Conservation (phyloP, 2,888 invertebrate species). For the Cryptus armator region DNA sequence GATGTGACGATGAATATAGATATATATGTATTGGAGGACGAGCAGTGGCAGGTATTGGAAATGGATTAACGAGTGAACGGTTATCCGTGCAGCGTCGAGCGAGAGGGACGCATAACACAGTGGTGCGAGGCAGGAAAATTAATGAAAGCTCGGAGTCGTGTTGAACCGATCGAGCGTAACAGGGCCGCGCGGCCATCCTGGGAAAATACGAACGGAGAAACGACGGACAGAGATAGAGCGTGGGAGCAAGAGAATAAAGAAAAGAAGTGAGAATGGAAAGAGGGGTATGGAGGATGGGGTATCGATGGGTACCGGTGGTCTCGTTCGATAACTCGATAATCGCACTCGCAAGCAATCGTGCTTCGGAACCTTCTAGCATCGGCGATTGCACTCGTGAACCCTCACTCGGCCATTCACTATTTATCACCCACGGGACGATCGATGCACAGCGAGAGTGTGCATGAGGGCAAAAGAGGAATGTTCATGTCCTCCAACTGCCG, state of each 20-base stretch:
- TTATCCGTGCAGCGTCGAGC: constrained; percentile 33
- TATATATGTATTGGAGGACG: constrained; percentile 15
- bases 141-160: constrained; percentile 60
- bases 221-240: constrained; percentile 7
- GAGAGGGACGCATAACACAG: constrained; percentile 25
- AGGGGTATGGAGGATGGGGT: constrained; percentile 39
- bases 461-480: constrained; percentile 56
- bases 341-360: constrained; percentile 66
- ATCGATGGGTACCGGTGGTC: constrained; percentile 55
- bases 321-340: constrained; percentile 68
- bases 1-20: background rate
- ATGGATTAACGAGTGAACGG: constrained; percentile 51
- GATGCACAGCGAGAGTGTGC: constrained; percentile 50
- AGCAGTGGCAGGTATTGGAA: constrained; percentile 45
- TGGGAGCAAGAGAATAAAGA: constrained; percentile 34
- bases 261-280: constrained; percentile 16
- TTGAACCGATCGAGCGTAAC: constrained; percentile 58
- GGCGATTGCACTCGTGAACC: constrained; percentile 65
- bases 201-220: constrained; percentile 53
- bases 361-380: constrained; percentile 53
- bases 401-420: constrained; percentile 51
- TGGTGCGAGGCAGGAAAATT: constrained; percentile 47
- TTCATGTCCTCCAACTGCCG: constrained; percentile 48
- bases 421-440: constrained; percentile 49
- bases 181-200: constrained; percentile 32